Evolutionary conservation across 2,113 vertebrate species (phyloP).

Genomic region (Oceanites oceanicus): DNA sequence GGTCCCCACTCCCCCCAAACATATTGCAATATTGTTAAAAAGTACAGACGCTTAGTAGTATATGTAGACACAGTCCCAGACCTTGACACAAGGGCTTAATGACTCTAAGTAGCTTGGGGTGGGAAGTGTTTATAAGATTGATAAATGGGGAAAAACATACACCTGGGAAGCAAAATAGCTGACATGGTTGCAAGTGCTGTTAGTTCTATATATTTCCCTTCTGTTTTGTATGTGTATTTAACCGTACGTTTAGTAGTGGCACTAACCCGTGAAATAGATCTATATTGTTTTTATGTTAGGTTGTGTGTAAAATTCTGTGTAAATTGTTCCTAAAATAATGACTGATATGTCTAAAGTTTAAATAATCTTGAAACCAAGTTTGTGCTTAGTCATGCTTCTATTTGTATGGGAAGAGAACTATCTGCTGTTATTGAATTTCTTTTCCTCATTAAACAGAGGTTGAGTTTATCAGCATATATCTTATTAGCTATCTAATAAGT

Average conservation of each 20-base stretch:
- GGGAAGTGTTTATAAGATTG: not conserved
- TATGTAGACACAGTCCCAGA: not conserved
- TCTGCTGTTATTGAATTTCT: not conserved
- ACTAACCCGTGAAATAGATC: not conserved
- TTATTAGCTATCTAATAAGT: not conserved
- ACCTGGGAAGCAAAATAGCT: not conserved
- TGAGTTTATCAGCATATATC: not conserved
- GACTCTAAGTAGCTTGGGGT: not conserved
- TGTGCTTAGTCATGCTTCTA: not conserved
- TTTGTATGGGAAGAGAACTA: not conserved
- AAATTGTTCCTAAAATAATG: not conserved
- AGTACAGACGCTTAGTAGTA: not conserved
- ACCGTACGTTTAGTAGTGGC: not conserved
- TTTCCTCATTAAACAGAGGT: not conserved
- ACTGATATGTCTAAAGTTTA: not conserved
- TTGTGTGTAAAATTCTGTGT: not conserved
- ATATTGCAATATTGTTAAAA: not conserved
- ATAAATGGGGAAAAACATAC: not conserved
- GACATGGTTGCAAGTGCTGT: not conserved
- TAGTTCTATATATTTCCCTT: not conserved
- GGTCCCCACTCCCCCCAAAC: not conserved
- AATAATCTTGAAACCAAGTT: not conserved
- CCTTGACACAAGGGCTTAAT: not conserved
- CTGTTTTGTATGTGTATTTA: not conserved
- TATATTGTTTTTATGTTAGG: not conserved